Percentiles rank a stretch among this genome's conserved stretches.
These are phyloP conservation scores for Chrosomus eos DNA, from an alignment of 2,797 vertebrate genomes.

Conservation along the genomic window DNA sequence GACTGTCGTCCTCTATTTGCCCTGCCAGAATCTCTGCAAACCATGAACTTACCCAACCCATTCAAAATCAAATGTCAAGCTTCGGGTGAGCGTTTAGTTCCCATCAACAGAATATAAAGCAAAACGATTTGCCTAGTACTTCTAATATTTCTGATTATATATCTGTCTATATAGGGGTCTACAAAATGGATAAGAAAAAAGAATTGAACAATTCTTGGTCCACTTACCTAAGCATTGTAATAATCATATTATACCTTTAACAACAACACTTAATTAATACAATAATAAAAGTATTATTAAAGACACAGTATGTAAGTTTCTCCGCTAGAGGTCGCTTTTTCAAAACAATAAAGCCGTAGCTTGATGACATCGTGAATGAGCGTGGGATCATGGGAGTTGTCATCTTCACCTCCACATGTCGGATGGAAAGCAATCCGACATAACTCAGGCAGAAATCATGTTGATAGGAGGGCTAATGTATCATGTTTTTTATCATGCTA, in stretches of 20 bases:
- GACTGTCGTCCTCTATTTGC: background rate
- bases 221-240: background rate
- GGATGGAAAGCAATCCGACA: too few relatives aligned
- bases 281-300: background rate
- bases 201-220: background rate
- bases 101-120: background rate
- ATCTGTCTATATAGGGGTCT: background rate
- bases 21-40: background rate
- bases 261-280: background rate
- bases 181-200: background rate
- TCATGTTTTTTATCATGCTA: too few relatives aligned
- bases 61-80: background rate
- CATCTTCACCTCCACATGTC: too few relatives aligned
- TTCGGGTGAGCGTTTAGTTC: background rate
- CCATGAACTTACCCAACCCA: slow-evolving; percentile 18
- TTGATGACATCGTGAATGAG: too few relatives aligned
- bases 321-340: background rate
- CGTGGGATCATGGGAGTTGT: too few relatives aligned
- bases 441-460: too few relatives aligned
- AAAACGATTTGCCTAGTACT: background rate
- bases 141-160: background rate
- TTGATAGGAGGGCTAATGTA: background rate
- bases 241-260: background rate
- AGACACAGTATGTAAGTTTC: background rate
- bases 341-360: background rate